Evolutionary conservation across 1,140 invertebrate genomes (phyloP), one percentile per base, ranked within the genome.

Genomic region (Drosophila bipectinata): DNA sequence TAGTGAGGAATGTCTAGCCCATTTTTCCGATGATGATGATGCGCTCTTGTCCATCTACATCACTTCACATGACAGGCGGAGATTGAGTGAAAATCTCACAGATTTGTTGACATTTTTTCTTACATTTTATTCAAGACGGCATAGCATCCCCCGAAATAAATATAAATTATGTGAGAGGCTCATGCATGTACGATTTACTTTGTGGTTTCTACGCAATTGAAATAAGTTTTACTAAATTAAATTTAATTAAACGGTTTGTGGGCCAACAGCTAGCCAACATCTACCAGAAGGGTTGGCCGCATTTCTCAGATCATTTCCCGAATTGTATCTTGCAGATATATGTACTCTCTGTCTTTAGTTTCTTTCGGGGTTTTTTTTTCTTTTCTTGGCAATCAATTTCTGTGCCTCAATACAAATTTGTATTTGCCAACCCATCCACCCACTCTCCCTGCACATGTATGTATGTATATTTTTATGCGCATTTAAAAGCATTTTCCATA

Each of bases 401-500:
- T 32, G 34, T 26, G 44, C 28, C 57, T 41, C 44, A 73, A 71
- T 49, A 52, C 7, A 32, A 45, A 44, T 47, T 54, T 18, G 26
- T 54, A 21, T 30, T 69, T 37, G 6, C 34, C 5, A 41, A 41
- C 3, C 28, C 28, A 30, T 6, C 2, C 8, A 3, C 5, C 8
- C 26, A 26, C 12, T 18, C 8, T 7, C 21, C 63, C 21, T 12
- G 1, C 18, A n/a, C 12, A 26, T 15, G 9, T 7, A 59, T 3
- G 21, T 53, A 8, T 34, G 34, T 41, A 34, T 75, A 75, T 75
- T 83, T 79, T 88, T 83, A 88, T 88, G 79, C 61, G 75, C 60
- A 77, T 88, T 88, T 88, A 88, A 88, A 88, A 88, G 84, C 84
- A 83, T 88, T 88, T 88, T 89, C 83, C 84, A 88, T 88, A 88